Evolutionary conservation across 2,797 vertebrate species (phyloP), one percentile per base, ranked within the genome.

Genomic region (Basileuterus tristriatus): DNA sequence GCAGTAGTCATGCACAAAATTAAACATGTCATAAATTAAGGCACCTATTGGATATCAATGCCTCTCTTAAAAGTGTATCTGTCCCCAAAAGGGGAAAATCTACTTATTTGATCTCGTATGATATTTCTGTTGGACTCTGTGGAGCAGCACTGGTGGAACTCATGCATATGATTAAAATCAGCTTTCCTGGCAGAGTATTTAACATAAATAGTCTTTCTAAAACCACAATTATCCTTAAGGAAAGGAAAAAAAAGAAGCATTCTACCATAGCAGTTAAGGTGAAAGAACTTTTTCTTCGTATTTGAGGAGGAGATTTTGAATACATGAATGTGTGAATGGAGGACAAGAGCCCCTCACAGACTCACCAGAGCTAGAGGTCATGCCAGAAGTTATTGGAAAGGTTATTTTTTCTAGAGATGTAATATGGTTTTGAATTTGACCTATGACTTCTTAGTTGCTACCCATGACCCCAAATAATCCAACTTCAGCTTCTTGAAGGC

Each of bases 391-490:
- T 94, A 90, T 87, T 95, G 76, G 77, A 94, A 97, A 96, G 84
- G 87, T 58, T 80, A 91, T 95, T 97, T 97, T 71, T 83, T 82
- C 65, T 94, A 85, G 78, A 39, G 90, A 78, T 85, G 44, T 93
- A 96, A 95, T 96, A 72, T 74, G 77, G 84, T 55, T 87, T 95
- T 97, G 90, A 92, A 87, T 94, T 94, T 96, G 95, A 97, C 97
- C 96, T 96, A 16, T 92, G 89, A 79, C 84, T 89, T 93, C 76
- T 72, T 55, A 80, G 67, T 79, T 94, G 92, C 89, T 81, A 96
- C 77, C 68, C 91, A 17, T 83, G 96, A 96, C 94, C 93, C 62
- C 70, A 70, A 64, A 95, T 93, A 96, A 92, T 96, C 95, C 86
- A 76, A 83, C 80, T 96, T 95, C 96, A 95, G 92, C 86, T 86